phyloP scores from a whole-genome alignment of 1,140 invertebrate species.

The Drosophila lacertosa region DNA sequence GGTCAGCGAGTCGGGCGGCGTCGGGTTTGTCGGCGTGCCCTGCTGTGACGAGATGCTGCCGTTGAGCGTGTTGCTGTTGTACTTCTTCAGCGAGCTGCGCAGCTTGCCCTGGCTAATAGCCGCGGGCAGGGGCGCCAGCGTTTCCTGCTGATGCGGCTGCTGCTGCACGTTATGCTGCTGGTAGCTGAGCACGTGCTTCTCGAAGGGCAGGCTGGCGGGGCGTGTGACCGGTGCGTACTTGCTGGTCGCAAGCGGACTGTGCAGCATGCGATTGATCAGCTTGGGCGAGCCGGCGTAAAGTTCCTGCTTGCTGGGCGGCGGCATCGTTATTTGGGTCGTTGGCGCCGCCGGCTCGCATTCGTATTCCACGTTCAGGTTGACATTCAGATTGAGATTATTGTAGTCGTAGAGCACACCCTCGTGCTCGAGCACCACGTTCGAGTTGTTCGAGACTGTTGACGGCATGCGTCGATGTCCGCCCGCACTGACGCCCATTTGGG shows the following conservation, averaged over 20 bases:
- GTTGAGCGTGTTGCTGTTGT: conserved; percentile 52
- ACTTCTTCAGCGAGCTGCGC: conserved; percentile 62
- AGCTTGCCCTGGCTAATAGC: conserved; percentile 59
- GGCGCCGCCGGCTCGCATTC: conserved; percentile 30
- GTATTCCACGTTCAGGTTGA: conserved; percentile 57
- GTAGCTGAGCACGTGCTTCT: conserved; percentile 55
- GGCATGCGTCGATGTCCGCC: conserved; percentile 76
- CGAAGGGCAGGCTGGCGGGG: conserved; percentile 88
- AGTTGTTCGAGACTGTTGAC: conserved; percentile 79
- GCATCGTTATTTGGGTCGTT: background rate
- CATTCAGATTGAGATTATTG: conserved; percentile 76
- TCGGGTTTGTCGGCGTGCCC: conserved; percentile 92
- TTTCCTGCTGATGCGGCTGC: background rate
- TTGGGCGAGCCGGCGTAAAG: conserved; percentile 73
- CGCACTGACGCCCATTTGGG: conserved; percentile 80
- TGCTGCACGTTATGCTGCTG: conserved; percentile 23
- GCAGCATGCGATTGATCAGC: conserved; percentile 66
- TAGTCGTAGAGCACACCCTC: conserved; percentile 84
- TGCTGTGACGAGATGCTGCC: conserved; percentile 72
- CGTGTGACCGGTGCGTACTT: conserved; percentile 84
- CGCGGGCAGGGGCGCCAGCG: conserved; percentile 44
- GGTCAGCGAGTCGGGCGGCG: conserved; percentile 92
- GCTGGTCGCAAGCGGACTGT: conserved; percentile 64
- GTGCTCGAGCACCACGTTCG: conserved; percentile 82
- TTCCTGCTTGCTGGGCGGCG: conserved; percentile 61